Percentiles rank a stretch among this genome's conserved stretches.
Evolutionary conservation across 2,888 invertebrate species (phyloP).

Genomic region (Brenthis daphne): DNA sequence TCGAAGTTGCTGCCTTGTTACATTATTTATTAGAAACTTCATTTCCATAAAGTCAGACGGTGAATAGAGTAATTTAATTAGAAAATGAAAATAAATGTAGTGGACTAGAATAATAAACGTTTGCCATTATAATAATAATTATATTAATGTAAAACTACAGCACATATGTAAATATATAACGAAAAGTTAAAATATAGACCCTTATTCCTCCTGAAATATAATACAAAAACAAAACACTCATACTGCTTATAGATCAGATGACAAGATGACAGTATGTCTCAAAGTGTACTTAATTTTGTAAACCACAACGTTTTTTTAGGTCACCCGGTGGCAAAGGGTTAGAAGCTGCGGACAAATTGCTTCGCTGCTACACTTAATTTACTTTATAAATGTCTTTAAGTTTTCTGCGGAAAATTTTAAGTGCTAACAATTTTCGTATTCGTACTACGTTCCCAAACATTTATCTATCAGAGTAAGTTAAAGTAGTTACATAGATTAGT

Average conservation of each 20-base stretch:
- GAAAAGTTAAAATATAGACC: not conserved
- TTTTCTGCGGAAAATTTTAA: conserved; percentile 45
- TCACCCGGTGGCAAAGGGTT: conserved; percentile 58
- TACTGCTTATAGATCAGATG: conserved; percentile 36
- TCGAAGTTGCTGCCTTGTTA: conserved; percentile 22
- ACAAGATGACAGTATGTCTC: conserved; percentile 55
- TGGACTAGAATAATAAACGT: not conserved
- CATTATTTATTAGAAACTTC: conserved; percentile 19
- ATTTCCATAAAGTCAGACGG: conserved; percentile 18
- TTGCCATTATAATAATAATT: too few species aligned
- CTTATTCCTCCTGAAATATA: not conserved
- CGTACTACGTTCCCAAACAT: conserved; percentile 13
- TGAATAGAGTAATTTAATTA: not conserved
- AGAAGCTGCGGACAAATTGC: conserved; percentile 66
- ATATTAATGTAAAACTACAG: too few species aligned
- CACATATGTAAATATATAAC: too few species aligned
- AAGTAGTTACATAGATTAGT: conserved; percentile 15
- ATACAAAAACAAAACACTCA: not conserved
- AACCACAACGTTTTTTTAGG: conserved; percentile 53
- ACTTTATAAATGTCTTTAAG: conserved; percentile 69
- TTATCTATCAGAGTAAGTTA: conserved; percentile 17
- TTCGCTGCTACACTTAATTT: conserved; percentile 65
- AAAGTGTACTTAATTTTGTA: conserved; percentile 58
- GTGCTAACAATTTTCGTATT: conserved; percentile 27
- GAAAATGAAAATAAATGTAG: not conserved